Evolutionary conservation across 92 coral and sea anemone species (phyloP).

Genomic region (Palythoa caribaeorum): DNA sequence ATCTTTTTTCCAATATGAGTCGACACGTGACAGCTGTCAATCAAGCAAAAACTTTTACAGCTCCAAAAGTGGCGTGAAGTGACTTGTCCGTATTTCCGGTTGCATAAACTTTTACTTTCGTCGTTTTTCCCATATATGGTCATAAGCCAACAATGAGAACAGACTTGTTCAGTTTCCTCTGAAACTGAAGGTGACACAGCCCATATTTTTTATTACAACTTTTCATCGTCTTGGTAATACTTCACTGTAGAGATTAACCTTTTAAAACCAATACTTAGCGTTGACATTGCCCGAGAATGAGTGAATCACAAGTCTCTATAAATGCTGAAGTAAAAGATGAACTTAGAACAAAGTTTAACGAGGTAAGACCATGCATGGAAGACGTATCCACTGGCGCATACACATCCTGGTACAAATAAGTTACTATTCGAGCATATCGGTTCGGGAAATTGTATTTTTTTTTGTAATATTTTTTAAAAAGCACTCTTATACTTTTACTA

Average conservation of each 20-base stretch:
- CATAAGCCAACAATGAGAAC: slow-evolving; percentile 26
- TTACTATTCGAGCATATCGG: no score
- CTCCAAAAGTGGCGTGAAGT: not conserved
- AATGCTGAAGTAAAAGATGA: slow-evolving; percentile 27
- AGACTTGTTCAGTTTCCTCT: not conserved
- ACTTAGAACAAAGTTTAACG: slow-evolving; percentile 14
- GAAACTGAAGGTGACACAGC: slow-evolving; percentile 28
- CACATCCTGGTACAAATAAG: no score
- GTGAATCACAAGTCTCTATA: slow-evolving; percentile 41
- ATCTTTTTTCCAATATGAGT: no score
- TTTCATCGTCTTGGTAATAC: slow-evolving; percentile 1
- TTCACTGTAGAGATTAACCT: not conserved
- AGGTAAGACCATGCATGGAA: slow-evolving; percentile 5
- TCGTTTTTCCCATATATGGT: slow-evolving; percentile 26
- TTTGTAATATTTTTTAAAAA: not conserved
- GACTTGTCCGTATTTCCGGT: slow-evolving; percentile 38
- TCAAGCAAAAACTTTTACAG: no score
- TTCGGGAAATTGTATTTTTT: not conserved
- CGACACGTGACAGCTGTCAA: no score
- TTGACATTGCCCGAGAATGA: not conserved
- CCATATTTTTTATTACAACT: slow-evolving; percentile 4
- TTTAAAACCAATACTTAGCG: not conserved
- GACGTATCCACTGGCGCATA: no score
- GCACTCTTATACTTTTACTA: not conserved
- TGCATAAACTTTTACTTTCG: slow-evolving; percentile 13